Conservation (phyloP, 2,888 invertebrate species). For the Philhelius pedissequus region DNA sequence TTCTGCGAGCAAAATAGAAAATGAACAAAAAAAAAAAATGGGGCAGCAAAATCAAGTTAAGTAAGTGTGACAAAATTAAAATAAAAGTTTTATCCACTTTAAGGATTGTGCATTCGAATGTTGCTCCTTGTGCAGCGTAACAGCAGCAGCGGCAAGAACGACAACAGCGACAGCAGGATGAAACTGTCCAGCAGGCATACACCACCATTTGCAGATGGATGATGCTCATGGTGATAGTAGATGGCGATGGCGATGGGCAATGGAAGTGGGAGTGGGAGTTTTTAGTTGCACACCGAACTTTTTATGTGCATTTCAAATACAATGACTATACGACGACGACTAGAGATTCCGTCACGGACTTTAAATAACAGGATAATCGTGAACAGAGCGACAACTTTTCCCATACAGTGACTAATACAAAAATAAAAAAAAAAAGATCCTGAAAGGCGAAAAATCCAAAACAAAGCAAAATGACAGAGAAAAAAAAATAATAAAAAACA, state of each 20-base stretch:
- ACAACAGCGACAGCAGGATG: conserved; percentile 38
- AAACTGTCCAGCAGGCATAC: conserved; percentile 47
- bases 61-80: conserved; percentile 67
- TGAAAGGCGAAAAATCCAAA: conserved; percentile 1
- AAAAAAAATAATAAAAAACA: neutral
- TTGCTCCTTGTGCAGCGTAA: conserved; percentile 30
- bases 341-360: conserved; percentile 63
- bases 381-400: conserved; percentile 60
- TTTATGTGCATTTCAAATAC: conserved; percentile 40
- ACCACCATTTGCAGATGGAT: conserved; percentile 2
- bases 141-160: conserved; percentile 11
- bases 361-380: conserved; percentile 68
- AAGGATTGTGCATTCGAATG: conserved; percentile 64
- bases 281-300: conserved; percentile 45
- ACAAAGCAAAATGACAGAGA: neutral
- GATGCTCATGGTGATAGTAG: neutral
- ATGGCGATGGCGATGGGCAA: neutral
- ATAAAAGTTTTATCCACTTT: conserved; percentile 66
- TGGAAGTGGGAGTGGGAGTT: neutral
- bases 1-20: conserved; percentile 15
- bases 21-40: conserved; percentile 23
- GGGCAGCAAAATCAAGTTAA: conserved; percentile 55
- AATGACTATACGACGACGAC: neutral
- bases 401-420: conserved; percentile 39
- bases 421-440: conserved; percentile 13